Evolutionary conservation across 2,113 vertebrate species (phyloP), one percentile per base, ranked within the genome.

Genomic region (Ploceus nigricollis): DNA sequence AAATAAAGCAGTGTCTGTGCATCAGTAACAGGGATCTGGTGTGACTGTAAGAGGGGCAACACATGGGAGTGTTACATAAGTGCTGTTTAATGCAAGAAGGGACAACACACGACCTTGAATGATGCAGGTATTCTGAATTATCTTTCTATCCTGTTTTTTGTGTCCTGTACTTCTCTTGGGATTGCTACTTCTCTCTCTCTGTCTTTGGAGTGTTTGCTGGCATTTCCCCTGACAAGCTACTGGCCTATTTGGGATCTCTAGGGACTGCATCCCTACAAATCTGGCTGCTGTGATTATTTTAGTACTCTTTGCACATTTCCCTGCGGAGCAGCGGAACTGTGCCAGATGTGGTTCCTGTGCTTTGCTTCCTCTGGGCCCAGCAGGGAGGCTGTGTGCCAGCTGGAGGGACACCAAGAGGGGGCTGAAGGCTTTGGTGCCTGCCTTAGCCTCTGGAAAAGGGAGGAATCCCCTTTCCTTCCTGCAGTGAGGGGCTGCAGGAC

Each of bases 261-360:
- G 81, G 69, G 72, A 9, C 33, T 37, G 25, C 5, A 6, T 87
- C 50, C 31, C 54, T 39, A 15, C 10, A 8, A 65, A 33, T 69
- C 45, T 84, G 66, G 30, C 66, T 82, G 47, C 87, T 80, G 58
- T 19, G 81, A 42, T 69, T 82, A 58, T 92, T 81, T 90, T 31
- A 42, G 86, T 5, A 1, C 57, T 66, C 0, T 0, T 20, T 0
- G 0, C 57, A 40, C 48, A 42, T 82, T 71, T 79, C 81, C 63
- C 80, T 3, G 13, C 33, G 50, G 70, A 85, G 14, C 8, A 6
- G 31, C 6, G 1, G 65, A 89, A 15, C 16, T n/a, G 45, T 39
- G 89, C 66, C 87, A 75, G 77, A 68, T 30, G 61, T 15, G 14
- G 61, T 76, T 63, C 1, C 0, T n/a, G 54, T 0, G 3, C 57